Base-by-base conservation (phyloP, 2,888 invertebrate genomes). In the Octodonta nipae region DNA sequence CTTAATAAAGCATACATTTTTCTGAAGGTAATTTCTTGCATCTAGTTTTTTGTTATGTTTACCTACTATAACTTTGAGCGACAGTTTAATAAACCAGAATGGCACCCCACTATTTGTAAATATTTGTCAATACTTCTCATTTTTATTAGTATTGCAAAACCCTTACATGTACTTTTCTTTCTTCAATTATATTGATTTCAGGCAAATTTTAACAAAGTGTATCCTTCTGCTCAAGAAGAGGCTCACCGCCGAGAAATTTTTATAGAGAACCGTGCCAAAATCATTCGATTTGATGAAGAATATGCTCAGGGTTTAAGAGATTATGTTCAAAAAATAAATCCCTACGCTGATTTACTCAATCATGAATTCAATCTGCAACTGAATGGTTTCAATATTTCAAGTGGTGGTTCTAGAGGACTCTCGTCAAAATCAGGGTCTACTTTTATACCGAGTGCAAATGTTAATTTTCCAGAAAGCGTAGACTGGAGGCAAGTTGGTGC, bases 321-420 rank as follows among this genome's bases (percentile, higher is more conserved):
- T 27, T 61, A 54, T 43, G 52, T 53, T 2, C 54, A 56, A 37
- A 51, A 54, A 32, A 32, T 61, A 3, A 63, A 61, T 40, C 43
- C 47, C 5, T 61, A 46, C 36, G 56, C 54, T 1, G 62, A 63
- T 40, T 43, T 60, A 50, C 42, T 61, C 2, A 47, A 48, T 7
- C 54, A 58, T 31, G 61, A 63, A 38, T 63, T 61, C 42, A 51
- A 50, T 30, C 30, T 39, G 3, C 34, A 45, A 3, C 26, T 60
- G 3, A 62, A 62, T 40, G 62, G 61, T n/a, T 60, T 55, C 34
- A 60, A 59, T 32, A 41, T 51, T 8, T 47, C 49, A 53, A 73
- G 20, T 11, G 22, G 22, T 3, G n/a, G 6, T 5, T 26, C 17
- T 6, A 33, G 32, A 3, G 11, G 22, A 4, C 10, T 3, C 11